Evolutionary conservation across 2,797 vertebrate species (phyloP).

Genomic region (Oreonectes daqikongensis): DNA sequence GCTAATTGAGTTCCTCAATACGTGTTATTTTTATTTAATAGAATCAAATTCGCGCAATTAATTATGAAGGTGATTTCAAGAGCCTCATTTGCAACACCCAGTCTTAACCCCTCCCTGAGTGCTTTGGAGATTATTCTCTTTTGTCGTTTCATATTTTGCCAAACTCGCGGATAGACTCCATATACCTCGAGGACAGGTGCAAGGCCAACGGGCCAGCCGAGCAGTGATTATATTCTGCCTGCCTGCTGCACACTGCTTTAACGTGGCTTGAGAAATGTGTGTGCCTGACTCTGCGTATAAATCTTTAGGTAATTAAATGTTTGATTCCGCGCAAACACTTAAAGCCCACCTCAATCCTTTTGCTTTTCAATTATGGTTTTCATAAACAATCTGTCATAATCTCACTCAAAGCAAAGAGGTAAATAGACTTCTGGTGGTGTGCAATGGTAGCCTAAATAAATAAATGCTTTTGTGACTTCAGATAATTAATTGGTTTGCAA

Average conservation of each 20-base stretch:
- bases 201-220: slow-evolving; percentile 51
- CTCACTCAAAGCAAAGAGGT: slow-evolving; percentile 28
- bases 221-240: slow-evolving; percentile 46
- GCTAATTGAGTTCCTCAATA: slow-evolving; percentile 99
- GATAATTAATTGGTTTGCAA: slow-evolving; percentile 35
- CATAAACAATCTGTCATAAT: slow-evolving; percentile 6
- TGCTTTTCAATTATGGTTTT: slow-evolving; percentile 31
- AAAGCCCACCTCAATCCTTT: background rate
- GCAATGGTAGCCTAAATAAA: slow-evolving; percentile 14
- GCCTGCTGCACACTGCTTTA: slow-evolving; percentile 27
- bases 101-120: slow-evolving; percentile 55
- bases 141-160: slow-evolving; percentile 59
- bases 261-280: slow-evolving; percentile 6
- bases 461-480: slow-evolving; percentile 38
- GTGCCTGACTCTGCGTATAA: background rate
- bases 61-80: slow-evolving; percentile 98
- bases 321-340: background rate
- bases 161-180: slow-evolving; percentile 52
- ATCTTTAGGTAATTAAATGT: slow-evolving; percentile 9
- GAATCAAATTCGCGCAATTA: slow-evolving; percentile 99
- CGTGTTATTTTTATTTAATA: slow-evolving; percentile 99
- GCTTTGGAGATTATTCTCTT: slow-evolving; percentile 62
- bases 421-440: slow-evolving; percentile 33
- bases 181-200: slow-evolving; percentile 52
- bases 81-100: slow-evolving; percentile 91